A percentile compares a stretch with the other conserved stretches of the same genome.
phyloP scores from a whole-genome alignment of 1,140 invertebrate species.

The Bombus huntii region DNA sequence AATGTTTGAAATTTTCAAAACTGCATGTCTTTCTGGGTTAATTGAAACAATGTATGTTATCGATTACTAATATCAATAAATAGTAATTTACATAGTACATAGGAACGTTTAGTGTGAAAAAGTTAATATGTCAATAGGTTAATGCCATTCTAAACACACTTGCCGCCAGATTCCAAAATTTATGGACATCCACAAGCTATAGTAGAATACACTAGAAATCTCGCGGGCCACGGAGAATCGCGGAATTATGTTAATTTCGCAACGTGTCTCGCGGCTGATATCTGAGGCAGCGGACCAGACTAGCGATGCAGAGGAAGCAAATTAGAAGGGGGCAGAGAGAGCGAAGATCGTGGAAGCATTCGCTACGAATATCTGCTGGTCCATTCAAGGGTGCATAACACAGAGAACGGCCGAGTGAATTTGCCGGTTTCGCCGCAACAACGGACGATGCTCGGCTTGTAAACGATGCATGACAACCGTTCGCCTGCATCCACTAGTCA shows the following conservation, averaged over 20 bases:
- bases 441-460: conserved; percentile 67
- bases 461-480: conserved; percentile 66
- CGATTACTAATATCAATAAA: too few relatives aligned
- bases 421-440: conserved; percentile 63
- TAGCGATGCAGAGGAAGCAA: background rate
- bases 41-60: too few relatives aligned
- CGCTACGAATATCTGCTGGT: conserved; percentile 50
- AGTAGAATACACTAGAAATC: background rate
- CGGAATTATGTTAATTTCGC: conserved; percentile 43
- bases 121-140: too few relatives aligned
- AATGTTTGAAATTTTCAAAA: too few relatives aligned
- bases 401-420: conserved; percentile 49
- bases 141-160: too few relatives aligned
- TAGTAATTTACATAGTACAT: too few relatives aligned
- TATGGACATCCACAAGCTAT: background rate
- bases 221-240: background rate
- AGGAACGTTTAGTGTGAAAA: too few relatives aligned
- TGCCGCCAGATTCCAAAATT: too few relatives aligned
- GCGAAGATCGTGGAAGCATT: conserved; percentile 39
- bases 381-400: conserved; percentile 56
- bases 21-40: too few relatives aligned
- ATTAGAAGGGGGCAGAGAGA: conserved; percentile 2
- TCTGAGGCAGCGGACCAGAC: conserved; percentile 5
- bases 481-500: conserved; percentile 51
- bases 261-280: conserved; percentile 34